Conservation (phyloP, 2,888 invertebrate genomes). For the Mamestra brassicae region DNA sequence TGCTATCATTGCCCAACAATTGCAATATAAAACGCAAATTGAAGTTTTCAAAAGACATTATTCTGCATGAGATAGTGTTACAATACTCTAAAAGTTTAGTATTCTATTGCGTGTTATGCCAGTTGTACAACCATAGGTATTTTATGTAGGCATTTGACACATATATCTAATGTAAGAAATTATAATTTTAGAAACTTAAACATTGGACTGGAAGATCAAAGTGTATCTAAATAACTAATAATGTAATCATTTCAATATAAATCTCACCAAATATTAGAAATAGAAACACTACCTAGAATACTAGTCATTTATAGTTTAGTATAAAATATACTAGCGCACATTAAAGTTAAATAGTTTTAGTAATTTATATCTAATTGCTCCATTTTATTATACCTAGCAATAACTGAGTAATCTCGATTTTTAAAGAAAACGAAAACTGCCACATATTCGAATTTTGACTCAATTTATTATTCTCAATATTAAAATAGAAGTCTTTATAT, state of each 20-base stretch:
- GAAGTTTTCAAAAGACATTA: not conserved
- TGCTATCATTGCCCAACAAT: not conserved
- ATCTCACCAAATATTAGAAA: conserved; percentile 65
- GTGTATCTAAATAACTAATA: conserved; percentile 30
- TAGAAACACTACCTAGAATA: conserved; percentile 66
- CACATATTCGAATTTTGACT: conserved; percentile 85
- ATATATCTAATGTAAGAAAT: not conserved
- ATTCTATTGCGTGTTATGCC: not conserved
- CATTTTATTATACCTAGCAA: conserved; percentile 68
- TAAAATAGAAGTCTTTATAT: conserved; percentile 67
- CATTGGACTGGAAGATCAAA: conserved; percentile 47
- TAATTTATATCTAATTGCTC: conserved; percentile 60
- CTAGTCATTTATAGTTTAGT: conserved; percentile 69
- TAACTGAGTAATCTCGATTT: conserved; percentile 70
- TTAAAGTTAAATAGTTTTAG: conserved; percentile 64
- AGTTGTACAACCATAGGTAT: not conserved
- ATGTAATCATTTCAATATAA: conserved; percentile 53
- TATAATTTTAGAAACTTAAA: conserved; percentile 31
- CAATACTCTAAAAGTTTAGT: not conserved
- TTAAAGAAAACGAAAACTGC: conserved; percentile 79
- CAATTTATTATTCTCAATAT: conserved; percentile 76
- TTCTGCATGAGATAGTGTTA: not conserved
- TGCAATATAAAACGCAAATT: not conserved
- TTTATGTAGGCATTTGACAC: conserved; percentile 9
- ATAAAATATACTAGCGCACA: conserved; percentile 75